Percentiles rank a stretch among this genome's conserved stretches.
These are phyloP conservation scores for Ophioderma brevispina DNA, from an alignment of 35 echinoderm and acorn worm genomes.

Conservation along the genomic window DNA sequence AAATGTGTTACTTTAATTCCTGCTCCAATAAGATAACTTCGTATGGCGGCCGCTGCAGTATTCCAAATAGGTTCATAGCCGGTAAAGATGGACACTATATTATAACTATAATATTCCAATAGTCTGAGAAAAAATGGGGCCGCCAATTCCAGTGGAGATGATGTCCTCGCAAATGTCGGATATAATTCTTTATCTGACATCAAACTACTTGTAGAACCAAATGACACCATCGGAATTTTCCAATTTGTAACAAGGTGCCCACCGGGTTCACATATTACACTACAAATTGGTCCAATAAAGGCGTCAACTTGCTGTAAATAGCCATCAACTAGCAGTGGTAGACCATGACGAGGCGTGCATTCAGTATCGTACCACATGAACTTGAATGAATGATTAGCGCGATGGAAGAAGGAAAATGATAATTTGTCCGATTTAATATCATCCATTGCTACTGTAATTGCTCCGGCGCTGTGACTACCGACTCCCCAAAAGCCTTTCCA, in stretches of 20 bases:
- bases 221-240: conserved; percentile 76
- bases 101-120: conserved; percentile 18
- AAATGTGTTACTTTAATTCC: not conserved
- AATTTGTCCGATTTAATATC: conserved; percentile 27
- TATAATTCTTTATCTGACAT: conserved; percentile 67
- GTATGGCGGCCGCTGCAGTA: not conserved
- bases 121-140: conserved; percentile 22
- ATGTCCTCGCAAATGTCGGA: conserved; percentile 55
- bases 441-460: conserved; percentile 58
- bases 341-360: conserved; percentile 39
- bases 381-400: conserved; percentile 26
- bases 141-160: not conserved
- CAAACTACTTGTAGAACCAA: conserved; percentile 48
- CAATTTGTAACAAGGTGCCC: conserved; percentile 67
- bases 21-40: not conserved
- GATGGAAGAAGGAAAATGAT: not conserved
- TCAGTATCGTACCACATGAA: conserved; percentile 73
- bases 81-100: conserved; percentile 22
- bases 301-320: conserved; percentile 32
- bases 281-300: conserved; percentile 72
- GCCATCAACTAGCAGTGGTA: conserved; percentile 32
- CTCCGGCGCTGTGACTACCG: conserved; percentile 50
- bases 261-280: conserved; percentile 74
- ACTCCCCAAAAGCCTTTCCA: conserved; percentile 58
- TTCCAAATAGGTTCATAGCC: conserved; percentile 25